Conservation (phyloP, 2,888 invertebrate species). For the Diloba caeruleocephala region DNA sequence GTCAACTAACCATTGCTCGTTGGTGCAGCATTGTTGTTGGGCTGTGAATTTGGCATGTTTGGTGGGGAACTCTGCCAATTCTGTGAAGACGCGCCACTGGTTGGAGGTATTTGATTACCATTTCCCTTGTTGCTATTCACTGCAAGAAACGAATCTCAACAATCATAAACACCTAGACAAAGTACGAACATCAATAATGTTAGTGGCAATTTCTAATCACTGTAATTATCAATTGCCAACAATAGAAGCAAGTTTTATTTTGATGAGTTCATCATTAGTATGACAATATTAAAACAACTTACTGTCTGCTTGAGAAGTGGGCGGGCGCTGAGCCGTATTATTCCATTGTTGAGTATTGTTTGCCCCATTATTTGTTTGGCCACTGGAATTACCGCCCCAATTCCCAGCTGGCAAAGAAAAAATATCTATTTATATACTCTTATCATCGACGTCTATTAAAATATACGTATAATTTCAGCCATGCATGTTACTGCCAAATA, state of each 20-base stretch:
- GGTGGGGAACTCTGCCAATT: conserved; percentile 83
- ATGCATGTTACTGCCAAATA: conserved; percentile 42
- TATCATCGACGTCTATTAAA: conserved; percentile 47
- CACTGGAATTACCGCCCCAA: conserved; percentile 85
- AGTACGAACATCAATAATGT: conserved; percentile 31
- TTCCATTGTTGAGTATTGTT: conserved; percentile 88
- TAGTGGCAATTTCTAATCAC: conserved; percentile 49
- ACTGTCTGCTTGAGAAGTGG: conserved; percentile 87
- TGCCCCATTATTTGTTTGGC: conserved; percentile 81
- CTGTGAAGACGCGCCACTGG: conserved; percentile 78
- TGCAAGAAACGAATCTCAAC: conserved; percentile 68
- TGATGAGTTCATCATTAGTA: conserved; percentile 58
- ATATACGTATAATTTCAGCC: conserved; percentile 38
- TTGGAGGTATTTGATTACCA: conserved; percentile 82
- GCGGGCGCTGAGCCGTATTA: conserved; percentile 84
- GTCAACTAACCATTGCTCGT: conserved; percentile 77
- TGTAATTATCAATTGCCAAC: conserved; percentile 50
- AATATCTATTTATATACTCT: conserved; percentile 48
- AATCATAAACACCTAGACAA: conserved; percentile 41
- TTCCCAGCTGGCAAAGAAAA: conserved; percentile 80
- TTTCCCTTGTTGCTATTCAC: conserved; percentile 87
- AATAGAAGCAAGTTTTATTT: conserved; percentile 57
- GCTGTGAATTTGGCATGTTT: conserved; percentile 84
- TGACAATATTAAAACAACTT: conserved; percentile 67
- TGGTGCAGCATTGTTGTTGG: conserved; percentile 85